phyloP scores from a whole-genome alignment of 2,888 invertebrate genomes.

The Lottia scabra region DNA sequence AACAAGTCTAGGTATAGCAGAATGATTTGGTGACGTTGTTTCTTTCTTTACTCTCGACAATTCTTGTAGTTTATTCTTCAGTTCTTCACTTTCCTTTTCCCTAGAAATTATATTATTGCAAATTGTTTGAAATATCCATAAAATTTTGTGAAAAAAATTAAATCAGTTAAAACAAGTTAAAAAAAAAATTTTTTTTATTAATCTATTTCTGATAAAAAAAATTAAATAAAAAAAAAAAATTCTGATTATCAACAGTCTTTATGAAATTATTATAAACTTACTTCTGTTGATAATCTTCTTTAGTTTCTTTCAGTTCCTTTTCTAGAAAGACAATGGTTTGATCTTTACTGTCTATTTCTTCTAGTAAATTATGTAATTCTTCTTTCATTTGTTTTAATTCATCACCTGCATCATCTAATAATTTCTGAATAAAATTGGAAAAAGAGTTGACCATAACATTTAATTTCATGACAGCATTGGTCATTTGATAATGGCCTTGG shows the following conservation, averaged over 20 bases:
- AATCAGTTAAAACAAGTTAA: no score
- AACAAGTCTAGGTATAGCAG: not conserved
- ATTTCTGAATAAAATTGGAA: conserved; percentile 47
- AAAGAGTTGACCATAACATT: no score
- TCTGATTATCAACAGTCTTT: no score
- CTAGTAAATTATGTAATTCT: conserved; percentile 60
- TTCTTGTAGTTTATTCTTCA: not conserved
- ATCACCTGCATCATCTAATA: conserved; percentile 59
- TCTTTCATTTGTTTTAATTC: conserved; percentile 58
- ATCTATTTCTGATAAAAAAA: no score
- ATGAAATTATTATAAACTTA: conserved; percentile 14
- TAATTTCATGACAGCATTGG: no score
- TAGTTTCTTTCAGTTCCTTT: conserved; percentile 50
- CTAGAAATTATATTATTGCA: not conserved
- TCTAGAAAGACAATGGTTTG: conserved; percentile 57
- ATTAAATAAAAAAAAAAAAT: no score
- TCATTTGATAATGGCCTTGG: no score
- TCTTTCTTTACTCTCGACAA: not conserved
- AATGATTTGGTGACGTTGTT: not conserved
- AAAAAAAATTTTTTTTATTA: no score
- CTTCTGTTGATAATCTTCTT: conserved; percentile 43
- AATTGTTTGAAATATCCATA: no score
- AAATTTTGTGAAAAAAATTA: no score
- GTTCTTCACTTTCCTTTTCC: not conserved
- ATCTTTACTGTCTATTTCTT: conserved; percentile 62